A percentile compares a stretch with the other conserved stretches of the same genome.
These are phyloP conservation scores for Riparia riparia DNA, from an alignment of 2,113 vertebrate genomes.

Conservation along the genomic window DNA sequence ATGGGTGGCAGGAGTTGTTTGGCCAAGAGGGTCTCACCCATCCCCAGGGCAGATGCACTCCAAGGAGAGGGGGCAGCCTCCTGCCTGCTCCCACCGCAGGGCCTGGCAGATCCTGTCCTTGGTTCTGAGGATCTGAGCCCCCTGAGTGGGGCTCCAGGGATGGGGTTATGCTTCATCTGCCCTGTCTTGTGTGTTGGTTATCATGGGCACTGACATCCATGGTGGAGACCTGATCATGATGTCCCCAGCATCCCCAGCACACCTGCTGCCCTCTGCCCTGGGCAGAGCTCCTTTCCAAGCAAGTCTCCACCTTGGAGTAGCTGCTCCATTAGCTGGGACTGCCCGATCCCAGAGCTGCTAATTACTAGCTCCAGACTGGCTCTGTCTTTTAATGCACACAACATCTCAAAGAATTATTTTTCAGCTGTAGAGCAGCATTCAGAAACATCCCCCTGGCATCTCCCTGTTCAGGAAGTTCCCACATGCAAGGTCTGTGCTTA, in stretches of 20 bases:
- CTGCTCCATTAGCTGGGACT: neutral
- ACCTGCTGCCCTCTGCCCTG: neutral
- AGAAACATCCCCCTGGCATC: neutral
- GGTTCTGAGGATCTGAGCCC: neutral
- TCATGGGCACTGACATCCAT: fast-evolving
- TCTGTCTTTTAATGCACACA: slow-evolving; percentile 2
- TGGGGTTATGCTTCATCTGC: fast-evolving
- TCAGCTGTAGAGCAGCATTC: neutral
- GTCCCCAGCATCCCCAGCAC: fast-evolving
- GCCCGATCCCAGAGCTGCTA: neutral
- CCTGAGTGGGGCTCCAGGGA: neutral
- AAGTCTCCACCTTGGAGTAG: neutral
- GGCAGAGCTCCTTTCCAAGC: neutral
- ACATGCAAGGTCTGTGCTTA: neutral
- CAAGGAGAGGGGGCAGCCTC: fast-evolving
- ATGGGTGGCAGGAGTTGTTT: fast-evolving
- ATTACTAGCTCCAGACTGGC: neutral
- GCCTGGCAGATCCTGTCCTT: neutral
- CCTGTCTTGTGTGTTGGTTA: fast-evolving
- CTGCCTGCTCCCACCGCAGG: neutral
- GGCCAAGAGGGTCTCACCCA: neutral
- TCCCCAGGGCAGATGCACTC: neutral
- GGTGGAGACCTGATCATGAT: neutral
- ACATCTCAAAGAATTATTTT: slow-evolving; percentile 16
- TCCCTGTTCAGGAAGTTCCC: neutral